Base-by-base conservation (phyloP, 2,888 invertebrate genomes). In the Balanococcus diminutus region DNA sequence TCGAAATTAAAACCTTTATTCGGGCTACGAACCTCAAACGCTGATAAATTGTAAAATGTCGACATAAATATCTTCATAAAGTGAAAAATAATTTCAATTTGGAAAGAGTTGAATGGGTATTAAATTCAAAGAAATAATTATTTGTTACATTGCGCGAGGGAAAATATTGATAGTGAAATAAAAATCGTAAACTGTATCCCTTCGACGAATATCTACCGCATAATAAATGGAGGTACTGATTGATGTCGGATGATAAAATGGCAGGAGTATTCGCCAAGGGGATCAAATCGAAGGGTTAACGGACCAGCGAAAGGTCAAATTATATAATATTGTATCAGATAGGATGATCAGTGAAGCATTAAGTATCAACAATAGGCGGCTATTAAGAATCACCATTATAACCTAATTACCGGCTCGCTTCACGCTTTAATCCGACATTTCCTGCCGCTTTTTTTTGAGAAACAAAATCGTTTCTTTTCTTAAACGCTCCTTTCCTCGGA, bases 301-400 rank as follows among this genome's bases (percentile, higher is more conserved):
- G 83, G 83, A 83, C 83, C 67, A 56, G 67, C n/a, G 83, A 67
- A 36, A 51, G 32, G 83, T 36, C 83, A 83, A 83, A 83, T 83
- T 83, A 83, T 67, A 83, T 83, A 83, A 83, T 83, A 83, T 83
- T 83, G 83, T 83, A 83, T 83, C 67, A 56, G 61, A 83, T 61
- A 83, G 83, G 83, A 83, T 39, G 83, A 83, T 83, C 83, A 56
- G 83, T 56, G 83, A 83, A 83, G 83, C 83, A 56, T 51, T 83
- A 83, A 83, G 56, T 83, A 83, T 83, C 83, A 83, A 83, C 83
- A 83, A 83, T 83, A 83, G 83, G 56, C 83, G 67, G 83, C 83
- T 83, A 83, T 83, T 83, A 83, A 83, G 83, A 83, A 83, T 83
- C 56, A 83, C 83, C 83, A 83, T 83, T 83, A 83, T 83, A 83